Evolutionary conservation across 2,113 vertebrate genomes (phyloP), one percentile per base, ranked within the genome.

Genomic region (Campylorhamphus procurvoides): DNA sequence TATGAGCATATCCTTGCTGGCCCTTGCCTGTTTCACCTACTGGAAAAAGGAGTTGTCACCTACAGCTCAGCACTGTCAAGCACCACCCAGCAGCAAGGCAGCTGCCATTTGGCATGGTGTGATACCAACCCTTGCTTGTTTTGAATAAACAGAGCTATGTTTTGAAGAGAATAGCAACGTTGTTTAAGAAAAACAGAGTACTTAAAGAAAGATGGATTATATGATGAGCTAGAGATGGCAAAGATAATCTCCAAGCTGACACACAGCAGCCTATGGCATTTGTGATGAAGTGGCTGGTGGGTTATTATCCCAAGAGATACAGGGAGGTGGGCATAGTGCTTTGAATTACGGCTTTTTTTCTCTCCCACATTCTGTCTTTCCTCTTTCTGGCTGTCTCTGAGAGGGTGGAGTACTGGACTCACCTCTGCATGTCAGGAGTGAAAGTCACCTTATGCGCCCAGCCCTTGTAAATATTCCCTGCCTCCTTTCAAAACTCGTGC

Each of bases 41-140:
- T 83, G 47, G 67, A 74, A 83, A 85, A 67, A 96, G 79, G 55
- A 77, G 72, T 35, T 80, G 82, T 92, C 90, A 92, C 79, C 42
- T 1, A 3, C 47, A 90, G 69, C 86, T 60, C 4, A 2, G 44
- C 0, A 0, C 82, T 95, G 74, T 82, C 92, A 87, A 59, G 60
- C 0, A 2, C 88, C 92, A 73, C 87, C 82, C 92, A 93, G 88
- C 87, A 79, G 85, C 90, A 72, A 33, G 9, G 22, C 1, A 0
- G 27, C 52, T 89, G 84, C 77, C 71, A 8, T 80, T 78, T 80
- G 90, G 85, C 28, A 1, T 29, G 63, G 49, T 20, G 37, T 5
- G 50, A 63, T 76, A 76, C 59, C 85, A 85, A 56, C 79, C 78
- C 52, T 33, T 5, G 28, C 42, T 90, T 94, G 88, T 94, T 96